Evolutionary conservation across 2,888 invertebrate genomes (phyloP), one percentile per base, ranked within the genome.

Genomic region (Cremastinae sp.): DNA sequence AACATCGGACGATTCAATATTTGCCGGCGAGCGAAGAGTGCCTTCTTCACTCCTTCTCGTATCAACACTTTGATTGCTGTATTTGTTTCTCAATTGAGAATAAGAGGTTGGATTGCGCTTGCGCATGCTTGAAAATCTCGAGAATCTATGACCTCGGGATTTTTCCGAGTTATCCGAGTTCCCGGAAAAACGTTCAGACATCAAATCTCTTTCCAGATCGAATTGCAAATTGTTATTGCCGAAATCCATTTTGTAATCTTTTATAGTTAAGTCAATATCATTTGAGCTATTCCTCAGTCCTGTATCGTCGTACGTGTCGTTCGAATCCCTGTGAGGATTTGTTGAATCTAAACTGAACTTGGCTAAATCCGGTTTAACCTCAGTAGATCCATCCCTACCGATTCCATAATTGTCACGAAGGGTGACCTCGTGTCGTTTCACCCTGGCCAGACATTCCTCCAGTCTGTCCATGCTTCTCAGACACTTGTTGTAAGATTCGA

Each of bases 301-400:
- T 9, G 68, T 1, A 45, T 56, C 58, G 18, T 56, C 45, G 10
- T 10, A 28, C 12, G 39, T 51, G 14, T 22, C 35, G 35, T 49
- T 16, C 2, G 20, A 49, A 12, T 39, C n/a, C 41, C 49, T 51
- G 16, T 18, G 47, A 51, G 45, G 58, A 8, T 53, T 28, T 18
- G 14, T 56, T 64, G 74, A 72, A 80, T 81, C 80, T 80, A 75
- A 56, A 64, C 81, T 80, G 78, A 83, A 77, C 72, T 72, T 80
- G 80, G 83, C 86, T 87, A 86, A 83, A 85, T 71, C 70, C 28
- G 53, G 79, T 86, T 83, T 87, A 87, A 86, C 84, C 83, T 82
- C 83, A 84, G 86, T 80, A 87, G 87, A 84, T 78, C 79, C 84
- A 53, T 58, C 45, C 37, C 74, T 74, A 9, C 80, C 72, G 58